These are phyloP conservation scores for Sceloporus undulatus DNA, from an alignment of 2,113 vertebrate species.

Conservation along the genomic window DNA sequence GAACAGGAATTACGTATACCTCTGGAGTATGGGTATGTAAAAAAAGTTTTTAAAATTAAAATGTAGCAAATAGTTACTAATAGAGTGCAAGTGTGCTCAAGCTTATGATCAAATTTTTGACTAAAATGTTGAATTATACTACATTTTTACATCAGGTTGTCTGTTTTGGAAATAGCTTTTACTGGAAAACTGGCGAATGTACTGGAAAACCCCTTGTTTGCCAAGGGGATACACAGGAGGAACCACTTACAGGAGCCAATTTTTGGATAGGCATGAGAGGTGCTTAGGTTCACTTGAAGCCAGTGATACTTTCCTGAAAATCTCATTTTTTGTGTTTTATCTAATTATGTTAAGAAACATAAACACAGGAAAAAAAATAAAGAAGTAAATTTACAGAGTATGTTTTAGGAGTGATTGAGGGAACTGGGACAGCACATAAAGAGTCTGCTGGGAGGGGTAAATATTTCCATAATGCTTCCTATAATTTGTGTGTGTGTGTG, in stretches of 20 bases:
- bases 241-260: not conserved
- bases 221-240: not conserved
- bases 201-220: not conserved
- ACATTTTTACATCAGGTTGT: not conserved
- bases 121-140: accelerated
- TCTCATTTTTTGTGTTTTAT: not conserved
- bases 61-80: conserved; percentile 31
- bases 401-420: not conserved
- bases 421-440: not conserved
- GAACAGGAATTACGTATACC: conserved; percentile 88
- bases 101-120: not conserved
- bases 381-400: not conserved
- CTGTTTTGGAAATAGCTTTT: conserved; percentile 1
- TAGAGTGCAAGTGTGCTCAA: not conserved
- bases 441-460: not conserved
- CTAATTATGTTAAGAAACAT: no score
- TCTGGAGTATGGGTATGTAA: conserved; percentile 89
- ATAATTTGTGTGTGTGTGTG: not conserved
- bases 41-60: not conserved
- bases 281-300: not conserved
- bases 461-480: not conserved
- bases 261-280: not conserved
- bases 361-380: no score
- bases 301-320: not conserved
- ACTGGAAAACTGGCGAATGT: not conserved